These are phyloP conservation scores for Hipparchia semele DNA, from an alignment of 2,888 invertebrate genomes.

Conservation along the genomic window DNA sequence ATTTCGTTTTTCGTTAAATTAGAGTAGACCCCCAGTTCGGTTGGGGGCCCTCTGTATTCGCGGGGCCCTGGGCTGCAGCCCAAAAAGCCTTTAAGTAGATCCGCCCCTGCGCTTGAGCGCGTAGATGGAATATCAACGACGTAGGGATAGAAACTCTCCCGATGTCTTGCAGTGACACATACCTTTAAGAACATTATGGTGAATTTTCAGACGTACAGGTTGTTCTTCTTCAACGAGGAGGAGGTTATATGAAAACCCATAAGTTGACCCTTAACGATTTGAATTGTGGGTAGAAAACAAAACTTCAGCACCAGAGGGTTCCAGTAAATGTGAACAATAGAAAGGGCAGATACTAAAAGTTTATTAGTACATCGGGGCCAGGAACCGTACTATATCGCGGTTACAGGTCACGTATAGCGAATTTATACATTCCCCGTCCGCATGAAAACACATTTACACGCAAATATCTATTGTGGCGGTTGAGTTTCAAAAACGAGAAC, in stretches of 20 bases:
- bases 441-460: slow-evolving; percentile 31
- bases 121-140: too few relatives aligned
- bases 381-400: slow-evolving; percentile 26
- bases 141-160: too few relatives aligned
- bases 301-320: slow-evolving; percentile 11
- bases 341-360: slow-evolving; percentile 26
- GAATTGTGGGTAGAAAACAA: slow-evolving; percentile 13
- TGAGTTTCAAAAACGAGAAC: slow-evolving; percentile 16
- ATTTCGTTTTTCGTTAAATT: too few relatives aligned
- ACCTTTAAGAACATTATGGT: too few relatives aligned
- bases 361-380: slow-evolving; percentile 19
- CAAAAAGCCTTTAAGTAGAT: too few relatives aligned
- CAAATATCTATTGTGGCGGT: slow-evolving; percentile 27
- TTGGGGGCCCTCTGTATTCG: too few relatives aligned
- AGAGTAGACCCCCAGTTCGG: too few relatives aligned
- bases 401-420: slow-evolving; percentile 29
- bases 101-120: too few relatives aligned
- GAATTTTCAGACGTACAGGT: too few relatives aligned
- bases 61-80: too few relatives aligned
- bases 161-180: too few relatives aligned
- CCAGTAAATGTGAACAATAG: slow-evolving; percentile 23
- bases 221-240: too few relatives aligned
- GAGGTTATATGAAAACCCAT: neutral
- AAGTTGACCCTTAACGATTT: neutral
- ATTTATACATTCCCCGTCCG: slow-evolving; percentile 29